Conservation (phyloP, 2,113 vertebrate genomes). For the Riparia riparia region DNA sequence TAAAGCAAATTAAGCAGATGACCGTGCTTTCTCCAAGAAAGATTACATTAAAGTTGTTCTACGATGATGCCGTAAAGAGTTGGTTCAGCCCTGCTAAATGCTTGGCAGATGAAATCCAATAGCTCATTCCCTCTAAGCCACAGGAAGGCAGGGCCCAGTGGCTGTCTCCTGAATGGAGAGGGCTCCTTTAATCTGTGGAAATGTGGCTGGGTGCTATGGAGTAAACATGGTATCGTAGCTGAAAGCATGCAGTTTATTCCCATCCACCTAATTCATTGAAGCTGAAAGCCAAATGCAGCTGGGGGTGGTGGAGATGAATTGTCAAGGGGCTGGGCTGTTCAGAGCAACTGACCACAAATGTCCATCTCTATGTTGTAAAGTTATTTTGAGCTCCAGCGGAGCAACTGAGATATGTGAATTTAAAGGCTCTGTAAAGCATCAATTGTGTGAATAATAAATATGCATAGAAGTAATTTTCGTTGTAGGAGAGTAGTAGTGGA, state of each 20-base stretch:
- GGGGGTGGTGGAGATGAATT: background rate
- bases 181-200: background rate
- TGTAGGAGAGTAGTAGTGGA: background rate
- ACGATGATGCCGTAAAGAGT: background rate
- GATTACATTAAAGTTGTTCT: background rate
- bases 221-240: fast-evolving
- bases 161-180: background rate
- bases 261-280: background rate
- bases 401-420: background rate
- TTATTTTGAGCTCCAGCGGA: background rate
- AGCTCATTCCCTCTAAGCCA: fast-evolving
- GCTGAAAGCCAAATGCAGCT: background rate
- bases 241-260: background rate
- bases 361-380: background rate
- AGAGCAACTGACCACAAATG: background rate
- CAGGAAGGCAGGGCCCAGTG: background rate
- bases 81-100: background rate
- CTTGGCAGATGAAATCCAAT: background rate
- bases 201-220: background rate
- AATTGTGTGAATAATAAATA: background rate
- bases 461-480: background rate
- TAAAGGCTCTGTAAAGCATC: background rate
- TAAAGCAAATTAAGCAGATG: background rate
- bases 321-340: fast-evolving
- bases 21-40: background rate